Conservation (phyloP, 2,888 invertebrate species). For the Metacarcinus magister region DNA sequence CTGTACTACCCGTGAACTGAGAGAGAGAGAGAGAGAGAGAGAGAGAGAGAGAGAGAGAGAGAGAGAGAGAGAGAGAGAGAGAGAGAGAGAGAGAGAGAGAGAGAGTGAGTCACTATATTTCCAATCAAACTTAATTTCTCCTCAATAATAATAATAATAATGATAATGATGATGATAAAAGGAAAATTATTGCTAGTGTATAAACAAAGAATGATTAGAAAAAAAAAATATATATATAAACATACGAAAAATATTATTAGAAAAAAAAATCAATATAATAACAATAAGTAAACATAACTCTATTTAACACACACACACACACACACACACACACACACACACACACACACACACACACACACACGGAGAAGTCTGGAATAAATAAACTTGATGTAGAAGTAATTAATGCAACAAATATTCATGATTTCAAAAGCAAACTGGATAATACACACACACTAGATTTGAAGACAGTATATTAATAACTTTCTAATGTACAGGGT, state of each 20-base stretch:
- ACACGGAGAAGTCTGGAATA: too few species aligned
- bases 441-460: too few species aligned
- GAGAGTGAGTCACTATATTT: not conserved
- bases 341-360: too few species aligned
- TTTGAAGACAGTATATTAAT: too few species aligned
- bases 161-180: conserved; percentile 18
- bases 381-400: too few species aligned
- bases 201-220: not conserved
- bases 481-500: too few species aligned
- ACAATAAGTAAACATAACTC: too few species aligned
- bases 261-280: too few species aligned
- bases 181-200: not conserved
- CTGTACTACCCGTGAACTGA: conserved; percentile 70
- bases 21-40: conserved; percentile 10
- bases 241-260: not conserved
- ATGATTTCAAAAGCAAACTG: too few species aligned
- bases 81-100: not conserved
- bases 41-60: not conserved
- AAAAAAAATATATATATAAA: not conserved
- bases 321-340: not conserved
- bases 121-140: too few species aligned
- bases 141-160: conserved; percentile 50
- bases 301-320: not conserved
- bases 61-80: conserved; percentile 15
- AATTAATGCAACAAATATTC: too few species aligned